These are phyloP conservation scores for Gallinago undulata DNA, from an alignment of 2,113 vertebrate genomes.

Conservation along the genomic window DNA sequence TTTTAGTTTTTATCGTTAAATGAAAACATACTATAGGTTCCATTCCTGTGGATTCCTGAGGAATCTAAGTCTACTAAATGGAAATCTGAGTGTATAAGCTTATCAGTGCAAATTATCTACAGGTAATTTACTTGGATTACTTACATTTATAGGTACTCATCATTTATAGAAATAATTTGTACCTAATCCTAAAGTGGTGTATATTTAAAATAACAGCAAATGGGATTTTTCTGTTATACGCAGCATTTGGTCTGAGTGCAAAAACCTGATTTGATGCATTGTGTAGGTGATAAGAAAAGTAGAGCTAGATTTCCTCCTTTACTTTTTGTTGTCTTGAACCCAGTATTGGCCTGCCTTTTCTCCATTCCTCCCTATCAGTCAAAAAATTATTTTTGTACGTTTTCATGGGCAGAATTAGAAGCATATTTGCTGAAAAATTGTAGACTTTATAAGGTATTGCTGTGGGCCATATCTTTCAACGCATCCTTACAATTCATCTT, in stretches of 20 bases:
- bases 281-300: not conserved
- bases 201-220: not conserved
- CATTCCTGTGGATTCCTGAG: not conserved
- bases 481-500: not conserved
- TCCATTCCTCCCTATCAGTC: not conserved
- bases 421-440: not conserved
- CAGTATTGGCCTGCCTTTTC: not conserved
- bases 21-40: not conserved
- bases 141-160: not conserved
- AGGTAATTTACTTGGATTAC: not conserved
- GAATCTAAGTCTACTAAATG: not conserved
- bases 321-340: not conserved
- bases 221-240: not conserved
- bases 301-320: not conserved
- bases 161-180: not conserved
- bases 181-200: not conserved
- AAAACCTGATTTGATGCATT: not conserved
- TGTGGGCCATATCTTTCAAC: accelerated
- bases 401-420: not conserved
- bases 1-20: not conserved
- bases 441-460: not conserved
- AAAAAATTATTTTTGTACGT: not conserved
- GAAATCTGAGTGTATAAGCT: not conserved
- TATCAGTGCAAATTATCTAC: not conserved
- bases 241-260: not conserved